Evolutionary conservation across 2,113 vertebrate genomes (phyloP).

Genomic region (Pseudopipra pipra): DNA sequence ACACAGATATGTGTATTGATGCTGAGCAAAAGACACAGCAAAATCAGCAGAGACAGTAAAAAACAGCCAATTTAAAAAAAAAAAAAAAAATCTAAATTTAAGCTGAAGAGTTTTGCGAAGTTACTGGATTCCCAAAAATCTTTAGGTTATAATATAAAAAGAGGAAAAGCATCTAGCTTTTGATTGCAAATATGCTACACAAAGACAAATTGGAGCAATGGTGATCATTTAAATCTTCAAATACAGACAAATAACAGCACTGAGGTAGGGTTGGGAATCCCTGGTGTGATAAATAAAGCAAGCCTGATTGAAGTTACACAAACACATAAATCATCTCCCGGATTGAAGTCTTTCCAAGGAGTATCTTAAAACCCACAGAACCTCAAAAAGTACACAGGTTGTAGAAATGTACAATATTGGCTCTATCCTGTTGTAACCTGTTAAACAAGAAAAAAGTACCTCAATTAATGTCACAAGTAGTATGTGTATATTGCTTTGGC

Average conservation of each 20-base stretch:
- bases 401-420: background rate
- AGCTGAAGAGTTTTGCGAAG: background rate
- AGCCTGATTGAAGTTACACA: background rate
- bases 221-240: background rate
- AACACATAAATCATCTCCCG: background rate
- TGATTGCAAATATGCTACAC: background rate
- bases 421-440: background rate
- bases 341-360: background rate
- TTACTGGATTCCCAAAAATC: background rate
- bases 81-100: background rate
- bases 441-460: background rate
- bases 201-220: background rate
- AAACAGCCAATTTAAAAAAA: background rate
- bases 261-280: background rate
- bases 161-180: background rate
- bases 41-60: background rate
- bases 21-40: background rate
- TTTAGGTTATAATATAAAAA: background rate
- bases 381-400: background rate
- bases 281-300: background rate
- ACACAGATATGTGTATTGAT: background rate
- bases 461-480: background rate
- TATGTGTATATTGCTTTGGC: background rate
- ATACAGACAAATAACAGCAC: background rate
- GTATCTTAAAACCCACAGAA: background rate